Percentiles rank a stretch among this genome's conserved stretches.
Evolutionary conservation across 2,888 invertebrate genomes (phyloP).

Genomic region (Andrena fulva): DNA sequence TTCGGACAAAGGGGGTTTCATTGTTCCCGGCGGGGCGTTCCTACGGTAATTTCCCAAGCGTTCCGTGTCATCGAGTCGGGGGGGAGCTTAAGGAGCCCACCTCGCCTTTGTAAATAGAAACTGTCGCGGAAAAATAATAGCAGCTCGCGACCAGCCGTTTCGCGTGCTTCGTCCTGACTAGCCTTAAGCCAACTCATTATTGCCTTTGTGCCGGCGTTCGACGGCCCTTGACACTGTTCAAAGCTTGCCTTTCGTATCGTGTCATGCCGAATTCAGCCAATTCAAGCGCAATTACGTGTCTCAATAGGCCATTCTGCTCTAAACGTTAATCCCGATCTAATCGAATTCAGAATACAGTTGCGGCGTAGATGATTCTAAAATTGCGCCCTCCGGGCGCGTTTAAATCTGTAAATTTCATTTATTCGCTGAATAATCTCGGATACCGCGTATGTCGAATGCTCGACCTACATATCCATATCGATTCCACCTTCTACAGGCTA

Average conservation of each 20-base stretch:
- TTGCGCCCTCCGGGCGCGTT: no score
- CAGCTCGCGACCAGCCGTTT: background rate
- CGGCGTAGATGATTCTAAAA: no score
- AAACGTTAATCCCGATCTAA: no score
- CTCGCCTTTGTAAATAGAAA: conserved; percentile 7
- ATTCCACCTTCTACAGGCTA: no score
- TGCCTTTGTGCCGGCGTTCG: background rate
- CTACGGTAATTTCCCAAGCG: conserved; percentile 10
- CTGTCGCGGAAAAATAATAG: conserved; percentile 1
- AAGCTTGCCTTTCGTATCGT: background rate
- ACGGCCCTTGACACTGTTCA: background rate
- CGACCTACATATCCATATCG: no score
- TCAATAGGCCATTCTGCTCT: no score
- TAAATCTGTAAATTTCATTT: no score
- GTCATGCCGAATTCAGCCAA: background rate
- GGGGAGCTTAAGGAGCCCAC: conserved; percentile 15
- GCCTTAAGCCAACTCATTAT: conserved; percentile 7
- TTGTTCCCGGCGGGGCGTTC: background rate
- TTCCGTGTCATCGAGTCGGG: conserved; percentile 28
- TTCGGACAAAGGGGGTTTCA: conserved; percentile 22
- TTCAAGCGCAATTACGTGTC: background rate
- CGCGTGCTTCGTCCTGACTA: background rate
- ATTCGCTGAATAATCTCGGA: no score
- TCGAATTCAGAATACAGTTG: no score
- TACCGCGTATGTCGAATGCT: no score